Evolutionary conservation across 1,140 invertebrate genomes (phyloP).

Genomic region (Aphelenchoides besseyi): DNA sequence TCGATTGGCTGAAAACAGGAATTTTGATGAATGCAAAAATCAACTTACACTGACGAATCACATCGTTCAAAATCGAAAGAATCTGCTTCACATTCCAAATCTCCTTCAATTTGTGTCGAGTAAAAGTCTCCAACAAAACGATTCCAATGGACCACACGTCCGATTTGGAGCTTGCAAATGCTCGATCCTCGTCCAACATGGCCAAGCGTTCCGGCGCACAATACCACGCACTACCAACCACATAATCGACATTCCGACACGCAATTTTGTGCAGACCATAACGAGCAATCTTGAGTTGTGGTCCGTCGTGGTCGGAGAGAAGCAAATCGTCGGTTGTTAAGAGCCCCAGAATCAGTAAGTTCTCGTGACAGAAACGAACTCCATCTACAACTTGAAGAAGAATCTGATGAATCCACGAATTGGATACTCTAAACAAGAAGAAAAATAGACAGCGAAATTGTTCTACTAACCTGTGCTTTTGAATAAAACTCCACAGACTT

Average conservation of each 20-base stretch:
- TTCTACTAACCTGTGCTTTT: constrained; percentile 24
- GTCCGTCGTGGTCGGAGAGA: constrained; percentile 38
- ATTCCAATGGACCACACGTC: constrained; percentile 47
- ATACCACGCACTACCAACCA: constrained; percentile 37
- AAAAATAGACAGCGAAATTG: constrained; percentile 5
- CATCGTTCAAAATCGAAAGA: constrained; percentile 31
- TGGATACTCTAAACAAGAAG: constrained; percentile 26
- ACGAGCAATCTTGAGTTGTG: constrained; percentile 19
- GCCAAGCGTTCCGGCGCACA: constrained; percentile 42
- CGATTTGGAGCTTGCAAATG: constrained; percentile 34
- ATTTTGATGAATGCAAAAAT: constrained; percentile 9
- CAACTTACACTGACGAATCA: constrained; percentile 26
- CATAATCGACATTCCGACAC: constrained; percentile 25
- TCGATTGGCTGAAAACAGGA: constrained; percentile 33
- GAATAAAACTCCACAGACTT: constrained; percentile 15
- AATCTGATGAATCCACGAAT: constrained; percentile 11
- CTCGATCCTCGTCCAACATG: constrained; percentile 14
- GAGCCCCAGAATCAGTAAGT: constrained; percentile 30
- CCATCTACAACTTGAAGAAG: constrained; percentile 26
- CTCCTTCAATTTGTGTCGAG: constrained; percentile 17
- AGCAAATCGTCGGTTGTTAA: constrained; percentile 51
- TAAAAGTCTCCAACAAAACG: constrained; percentile 37
- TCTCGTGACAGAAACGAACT: constrained; percentile 38
- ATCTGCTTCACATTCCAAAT: constrained; percentile 44
- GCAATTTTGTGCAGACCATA: constrained; percentile 31